Percentiles rank a stretch among this genome's conserved stretches.
phyloP scores from a whole-genome alignment of 2,888 invertebrate genomes.

The Acrobasis suavella region DNA sequence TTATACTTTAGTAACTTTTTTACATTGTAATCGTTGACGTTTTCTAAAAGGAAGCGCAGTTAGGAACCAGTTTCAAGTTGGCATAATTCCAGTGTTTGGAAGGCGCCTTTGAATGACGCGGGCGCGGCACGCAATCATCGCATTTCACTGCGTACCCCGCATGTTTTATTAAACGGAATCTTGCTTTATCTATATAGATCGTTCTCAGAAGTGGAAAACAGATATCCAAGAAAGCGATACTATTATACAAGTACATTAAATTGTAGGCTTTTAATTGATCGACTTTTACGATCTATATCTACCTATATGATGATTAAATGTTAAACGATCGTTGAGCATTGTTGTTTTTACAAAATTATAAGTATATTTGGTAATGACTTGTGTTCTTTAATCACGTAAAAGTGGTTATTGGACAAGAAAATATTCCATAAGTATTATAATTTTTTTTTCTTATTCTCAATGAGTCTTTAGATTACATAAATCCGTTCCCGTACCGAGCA shows the following conservation, averaged over 20 bases:
- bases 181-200: slow-evolving; percentile 14
- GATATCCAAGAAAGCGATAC: not conserved
- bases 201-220: slow-evolving; percentile 3
- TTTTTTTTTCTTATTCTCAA: too few relatives aligned
- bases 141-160: slow-evolving; percentile 24
- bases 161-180: slow-evolving; percentile 34
- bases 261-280: too few relatives aligned
- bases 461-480: slow-evolving; percentile 50
- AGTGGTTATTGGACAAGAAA: slow-evolving; percentile 1
- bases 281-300: too few relatives aligned
- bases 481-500: slow-evolving; percentile 37
- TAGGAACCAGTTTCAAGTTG: not conserved
- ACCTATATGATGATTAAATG: too few relatives aligned
- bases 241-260: not conserved
- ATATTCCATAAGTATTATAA: too few relatives aligned
- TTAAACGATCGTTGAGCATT: too few relatives aligned
- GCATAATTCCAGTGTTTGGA: slow-evolving; percentile 4
- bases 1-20: not conserved
- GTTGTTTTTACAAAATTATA: too few relatives aligned
- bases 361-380: too few relatives aligned
- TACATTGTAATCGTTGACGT: not conserved
- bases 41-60: not conserved
- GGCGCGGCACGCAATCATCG: slow-evolving; percentile 1
- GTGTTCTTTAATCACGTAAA: too few relatives aligned
- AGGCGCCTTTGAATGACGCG: not conserved